phyloP scores from a whole-genome alignment of 2,888 invertebrate species.

The Lacanobia wlatinum region DNA sequence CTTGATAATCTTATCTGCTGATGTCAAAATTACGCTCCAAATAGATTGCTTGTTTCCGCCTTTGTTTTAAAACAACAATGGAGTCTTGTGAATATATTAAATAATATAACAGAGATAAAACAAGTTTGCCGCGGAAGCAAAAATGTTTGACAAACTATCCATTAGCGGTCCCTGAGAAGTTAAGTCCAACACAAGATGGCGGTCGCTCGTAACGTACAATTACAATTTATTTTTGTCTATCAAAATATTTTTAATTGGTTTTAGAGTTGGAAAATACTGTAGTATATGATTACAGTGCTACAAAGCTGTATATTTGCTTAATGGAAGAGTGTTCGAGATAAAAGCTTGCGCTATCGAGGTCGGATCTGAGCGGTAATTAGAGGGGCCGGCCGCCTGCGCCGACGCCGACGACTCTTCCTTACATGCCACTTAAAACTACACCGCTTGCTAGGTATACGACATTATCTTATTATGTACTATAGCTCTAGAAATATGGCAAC shows the following conservation, averaged over 20 bases:
- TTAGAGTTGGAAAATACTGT: constrained; percentile 86
- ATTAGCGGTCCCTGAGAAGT: constrained; percentile 77
- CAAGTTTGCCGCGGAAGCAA: constrained; percentile 77
- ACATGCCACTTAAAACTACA: constrained; percentile 88
- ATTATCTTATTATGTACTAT: constrained; percentile 77
- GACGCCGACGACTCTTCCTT: constrained; percentile 78
- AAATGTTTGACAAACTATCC: constrained; percentile 84
- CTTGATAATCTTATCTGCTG: constrained; percentile 51
- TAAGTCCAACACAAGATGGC: constrained; percentile 78
- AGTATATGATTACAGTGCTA: constrained; percentile 85
- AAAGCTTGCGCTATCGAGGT: constrained; percentile 87
- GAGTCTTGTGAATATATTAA: constrained; percentile 76
- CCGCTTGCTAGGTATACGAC: constrained; percentile 77
- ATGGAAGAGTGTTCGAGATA: constrained; percentile 89
- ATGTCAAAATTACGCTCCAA: constrained; percentile 67
- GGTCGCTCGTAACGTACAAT: constrained; percentile 76
- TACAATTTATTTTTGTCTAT: constrained; percentile 88
- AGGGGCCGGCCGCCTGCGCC: constrained; percentile 74
- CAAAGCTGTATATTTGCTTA: constrained; percentile 90
- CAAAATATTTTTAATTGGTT: constrained; percentile 90
- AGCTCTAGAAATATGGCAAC: constrained; percentile 57
- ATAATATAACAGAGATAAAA: constrained; percentile 76
- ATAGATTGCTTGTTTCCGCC: constrained; percentile 71
- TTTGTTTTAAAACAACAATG: constrained; percentile 75
- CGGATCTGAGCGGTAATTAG: constrained; percentile 86